Evolutionary conservation across 2,888 invertebrate species (phyloP), one percentile per base, ranked within the genome.

Genomic region (Hanleya hanleyi): DNA sequence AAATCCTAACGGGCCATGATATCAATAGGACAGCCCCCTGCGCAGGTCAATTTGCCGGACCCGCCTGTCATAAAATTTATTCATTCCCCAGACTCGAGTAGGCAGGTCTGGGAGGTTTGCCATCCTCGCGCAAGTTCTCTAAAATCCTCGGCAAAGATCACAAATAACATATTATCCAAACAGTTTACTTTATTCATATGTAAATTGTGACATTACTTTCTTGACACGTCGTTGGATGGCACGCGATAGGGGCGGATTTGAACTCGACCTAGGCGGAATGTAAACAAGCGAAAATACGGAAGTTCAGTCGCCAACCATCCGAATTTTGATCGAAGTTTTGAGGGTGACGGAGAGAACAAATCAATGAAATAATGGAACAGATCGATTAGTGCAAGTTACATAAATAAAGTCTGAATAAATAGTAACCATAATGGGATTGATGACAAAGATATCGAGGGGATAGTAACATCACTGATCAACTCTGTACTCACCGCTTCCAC

Each of bases 401-500:
- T 57, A 29, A 57, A 57, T 22, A 26, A 57, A 57, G 22, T 57
- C 57, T 57, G 32, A 57, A 29, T 9, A 57, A 57, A 57, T 57
- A 57, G 32, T 57, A 15, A 29, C 26, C 22, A 57, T 18, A 57
- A 57, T 57, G 18, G 15, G 57, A 57, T 57, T 32, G 57, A 57
- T 57, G 57, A 57, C 57, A 57, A 15, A 29, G 26, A 15, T 57
- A 57, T 57, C 29, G 57, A 29, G 15, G 12, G 57, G 57, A 57
- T 57, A 57, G 29, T 29, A 29, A 18, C 29, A 32, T 26, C 57
- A 15, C 35, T 64, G 22, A 78, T 74, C 73, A 69, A 76, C 76
- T 70, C 41, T 50, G 66, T 78, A 78, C 78, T 78, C 67, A 70
- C 75, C 49, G 47, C 67, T 66, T 61, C 41, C 38, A 38, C 41